Conservation (phyloP, 2,797 vertebrate species). For the Acanthis flammea region DNA sequence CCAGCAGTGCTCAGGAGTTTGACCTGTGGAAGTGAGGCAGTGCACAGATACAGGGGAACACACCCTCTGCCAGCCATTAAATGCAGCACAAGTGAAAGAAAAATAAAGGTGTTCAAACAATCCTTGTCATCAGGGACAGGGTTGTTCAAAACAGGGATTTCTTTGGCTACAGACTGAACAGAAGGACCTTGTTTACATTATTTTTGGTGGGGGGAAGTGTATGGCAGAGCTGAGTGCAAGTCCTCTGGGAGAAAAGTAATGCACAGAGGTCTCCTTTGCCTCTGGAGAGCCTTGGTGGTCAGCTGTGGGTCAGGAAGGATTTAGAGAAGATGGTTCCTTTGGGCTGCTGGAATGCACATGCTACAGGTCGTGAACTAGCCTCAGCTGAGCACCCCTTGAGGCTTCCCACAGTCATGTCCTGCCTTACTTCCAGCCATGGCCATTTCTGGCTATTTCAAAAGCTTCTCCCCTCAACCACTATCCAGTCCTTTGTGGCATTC, state of each 20-base stretch:
- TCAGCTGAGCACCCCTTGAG: rapidly evolving
- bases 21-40: neutral
- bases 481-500: neutral
- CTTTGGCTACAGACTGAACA: conserved; percentile 24
- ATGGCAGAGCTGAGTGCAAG: neutral
- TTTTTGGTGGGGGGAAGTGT: conserved; percentile 7
- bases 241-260: neutral
- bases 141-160: neutral
- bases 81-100: neutral
- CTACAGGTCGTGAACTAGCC: neutral
- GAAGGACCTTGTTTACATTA: neutral
- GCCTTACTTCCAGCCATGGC: neutral
- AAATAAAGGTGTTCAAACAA: neutral
- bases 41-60: neutral
- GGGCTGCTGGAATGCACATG: neutral
- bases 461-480: neutral
- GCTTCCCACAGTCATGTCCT: neutral
- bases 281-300: neutral
- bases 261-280: neutral
- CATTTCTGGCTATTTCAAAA: neutral
- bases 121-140: neutral
- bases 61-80: neutral
- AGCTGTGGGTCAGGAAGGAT: neutral
- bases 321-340: neutral
- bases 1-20: rapidly evolving